Base-by-base conservation (phyloP, 2,888 invertebrate genomes). In the Cerceris rybyensis region DNA sequence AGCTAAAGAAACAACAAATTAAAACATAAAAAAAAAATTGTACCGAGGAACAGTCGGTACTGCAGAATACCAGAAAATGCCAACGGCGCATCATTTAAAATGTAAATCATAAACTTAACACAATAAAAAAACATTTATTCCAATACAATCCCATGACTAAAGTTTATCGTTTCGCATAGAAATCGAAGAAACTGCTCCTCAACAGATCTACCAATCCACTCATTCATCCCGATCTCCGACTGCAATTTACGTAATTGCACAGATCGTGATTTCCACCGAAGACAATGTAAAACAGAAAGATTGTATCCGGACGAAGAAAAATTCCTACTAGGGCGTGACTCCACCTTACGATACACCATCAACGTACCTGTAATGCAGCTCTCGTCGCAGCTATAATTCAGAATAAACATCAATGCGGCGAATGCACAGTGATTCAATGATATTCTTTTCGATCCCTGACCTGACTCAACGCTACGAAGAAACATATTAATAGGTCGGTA, bases 401-500 rank as follows among this genome's bases (percentile, higher is more conserved):
- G 55, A 70, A 74, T 52, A 78, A 67, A 59, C 69, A 79, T 73
- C 58, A 55, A 54, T n/a, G 43, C 42, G 54, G 28, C 28, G 59
- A 7, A 60, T 50, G 28, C 28, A 70, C 39, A 46, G 14, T 49
- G 55, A 43, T 67, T 68, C 39, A 46, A n/a, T 49, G 55, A 43
- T 67, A 65, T 63, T 50, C 64, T 41, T 65, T 39, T 42, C 70
- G 77, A 84, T 75, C 76, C 69, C 63, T 86, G 78, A 84, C 84
- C 86, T 49, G 42, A 46, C 43, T 54, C 75, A 73, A 67, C 65
- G 41, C 46, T 43, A 49, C 57, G 67, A 59, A 61, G 74, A 73
- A 82, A 81, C 64, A 66, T 84, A 83, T 83, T 83, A 83, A 76
- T 84, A 82, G 64, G 61, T 60, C 70, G 63, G 28, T 39, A 71